Conservation (phyloP, 2,113 vertebrate species). For the Bos javanicus region DNA sequence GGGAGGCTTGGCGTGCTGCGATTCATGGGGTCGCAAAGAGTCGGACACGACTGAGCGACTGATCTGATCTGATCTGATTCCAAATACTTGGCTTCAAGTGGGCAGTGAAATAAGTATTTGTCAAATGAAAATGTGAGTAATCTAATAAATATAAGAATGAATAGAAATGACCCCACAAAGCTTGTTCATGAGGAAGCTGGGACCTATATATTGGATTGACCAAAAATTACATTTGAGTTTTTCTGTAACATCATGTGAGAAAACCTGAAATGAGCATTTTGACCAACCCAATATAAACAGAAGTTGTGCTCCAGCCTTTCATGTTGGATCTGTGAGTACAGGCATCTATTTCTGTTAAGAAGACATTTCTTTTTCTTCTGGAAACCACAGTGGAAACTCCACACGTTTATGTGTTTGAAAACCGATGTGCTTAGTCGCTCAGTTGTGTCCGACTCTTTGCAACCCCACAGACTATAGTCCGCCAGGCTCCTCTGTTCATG, state of each 20-base stretch:
- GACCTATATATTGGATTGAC: not conserved
- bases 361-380: not conserved
- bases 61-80: no score
- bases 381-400: not conserved
- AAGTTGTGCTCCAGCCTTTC: not conserved
- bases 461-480: not conserved
- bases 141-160: not conserved
- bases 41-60: no score
- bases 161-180: not conserved
- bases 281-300: not conserved
- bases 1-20: no score
- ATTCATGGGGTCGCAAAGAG: no score
- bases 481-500: not conserved
- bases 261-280: not conserved
- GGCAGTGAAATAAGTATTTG: not conserved
- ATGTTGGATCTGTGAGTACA: not conserved
- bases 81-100: not conserved
- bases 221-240: not conserved
- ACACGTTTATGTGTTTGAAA: not conserved
- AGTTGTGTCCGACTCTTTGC: not conserved
- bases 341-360: not conserved
- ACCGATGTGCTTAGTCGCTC: not conserved
- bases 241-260: not conserved
- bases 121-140: not conserved
- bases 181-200: not conserved